Conservation (phyloP, 2,797 vertebrate species). For the Manis crassicaudata region DNA sequence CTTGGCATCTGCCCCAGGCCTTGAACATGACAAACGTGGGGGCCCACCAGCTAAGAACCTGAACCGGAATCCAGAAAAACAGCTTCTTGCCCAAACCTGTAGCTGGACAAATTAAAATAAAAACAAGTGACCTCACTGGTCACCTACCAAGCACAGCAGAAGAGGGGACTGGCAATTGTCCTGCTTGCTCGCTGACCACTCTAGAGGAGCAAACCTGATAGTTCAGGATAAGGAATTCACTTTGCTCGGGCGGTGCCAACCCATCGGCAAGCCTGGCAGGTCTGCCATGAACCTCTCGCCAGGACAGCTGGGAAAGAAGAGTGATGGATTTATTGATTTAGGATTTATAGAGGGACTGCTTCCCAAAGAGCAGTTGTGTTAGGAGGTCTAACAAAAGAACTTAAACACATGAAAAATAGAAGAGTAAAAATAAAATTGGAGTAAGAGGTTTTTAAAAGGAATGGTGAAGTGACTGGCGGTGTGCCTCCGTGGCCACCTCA, state of each 20-base stretch:
- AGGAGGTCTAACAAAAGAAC: not conserved
- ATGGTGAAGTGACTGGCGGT: too few species aligned
- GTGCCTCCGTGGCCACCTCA: too few species aligned
- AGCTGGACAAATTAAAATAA: not conserved
- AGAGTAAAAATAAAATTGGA: not conserved
- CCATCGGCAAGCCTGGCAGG: not conserved
- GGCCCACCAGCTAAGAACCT: not conserved
- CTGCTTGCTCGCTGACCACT: not conserved
- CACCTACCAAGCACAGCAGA: not conserved
- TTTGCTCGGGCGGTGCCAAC: accelerated
- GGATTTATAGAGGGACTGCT: not conserved
- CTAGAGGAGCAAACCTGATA: not conserved
- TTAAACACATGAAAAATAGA: not conserved
- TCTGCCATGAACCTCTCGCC: accelerated
- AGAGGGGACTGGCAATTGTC: not conserved
- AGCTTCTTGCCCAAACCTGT: not conserved
- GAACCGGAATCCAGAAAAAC: not conserved
- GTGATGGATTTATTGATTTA: not conserved
- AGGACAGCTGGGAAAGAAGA: not conserved
- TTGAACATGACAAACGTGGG: accelerated
- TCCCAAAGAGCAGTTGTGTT: not conserved
- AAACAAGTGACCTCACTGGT: not conserved
- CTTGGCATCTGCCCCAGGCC: not conserved
- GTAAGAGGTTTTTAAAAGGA: not conserved
- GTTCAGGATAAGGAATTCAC: not conserved